A percentile compares a stretch with the other conserved stretches of the same genome.
Conservation (phyloP, 92 coral and sea anemone genomes). For the Epizoanthus ramosus region DNA sequence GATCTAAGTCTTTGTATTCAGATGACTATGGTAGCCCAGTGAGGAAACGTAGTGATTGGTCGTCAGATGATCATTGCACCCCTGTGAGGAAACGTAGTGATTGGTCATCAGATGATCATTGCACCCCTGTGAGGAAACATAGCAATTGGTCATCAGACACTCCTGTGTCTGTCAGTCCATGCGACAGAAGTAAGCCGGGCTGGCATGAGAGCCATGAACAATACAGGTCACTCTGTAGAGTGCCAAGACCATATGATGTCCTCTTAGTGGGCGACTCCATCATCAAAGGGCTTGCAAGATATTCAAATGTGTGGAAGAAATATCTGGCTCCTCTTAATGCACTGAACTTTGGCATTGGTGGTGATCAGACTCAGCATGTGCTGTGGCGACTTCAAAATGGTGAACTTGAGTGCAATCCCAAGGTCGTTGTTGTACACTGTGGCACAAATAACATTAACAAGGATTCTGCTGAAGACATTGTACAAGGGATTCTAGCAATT, state of each 20-base stretch:
- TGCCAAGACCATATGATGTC: slow-evolving; percentile 51
- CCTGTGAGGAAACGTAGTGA: background rate
- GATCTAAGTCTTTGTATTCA: slow-evolving; percentile 13
- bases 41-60: background rate
- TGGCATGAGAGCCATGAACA: slow-evolving; percentile 79
- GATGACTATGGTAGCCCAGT: background rate
- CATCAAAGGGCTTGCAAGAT: slow-evolving; percentile 89
- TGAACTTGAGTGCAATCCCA: slow-evolving; percentile 78
- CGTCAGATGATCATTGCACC: background rate
- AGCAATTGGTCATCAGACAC: background rate
- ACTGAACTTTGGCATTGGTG: slow-evolving; percentile 90
- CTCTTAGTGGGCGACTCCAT: slow-evolving; percentile 90
- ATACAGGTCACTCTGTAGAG: slow-evolving; percentile 55
- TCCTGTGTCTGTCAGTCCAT: slow-evolving; percentile 58
- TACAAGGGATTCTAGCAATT: slow-evolving; percentile 81
- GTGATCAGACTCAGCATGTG: slow-evolving; percentile 96
- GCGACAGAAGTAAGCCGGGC: slow-evolving; percentile 75
- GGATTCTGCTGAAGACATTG: slow-evolving; percentile 86
- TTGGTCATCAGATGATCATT: background rate
- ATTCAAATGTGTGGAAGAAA: slow-evolving; percentile 81
- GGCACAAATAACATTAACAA: slow-evolving; percentile 93
- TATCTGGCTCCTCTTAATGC: slow-evolving; percentile 79
- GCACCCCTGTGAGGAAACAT: background rate
- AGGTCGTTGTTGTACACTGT: slow-evolving; percentile 85
- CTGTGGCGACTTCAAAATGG: slow-evolving; percentile 95